Base-by-base conservation (phyloP, 1,140 invertebrate species). In the Rhizoglyphus robini region DNA sequence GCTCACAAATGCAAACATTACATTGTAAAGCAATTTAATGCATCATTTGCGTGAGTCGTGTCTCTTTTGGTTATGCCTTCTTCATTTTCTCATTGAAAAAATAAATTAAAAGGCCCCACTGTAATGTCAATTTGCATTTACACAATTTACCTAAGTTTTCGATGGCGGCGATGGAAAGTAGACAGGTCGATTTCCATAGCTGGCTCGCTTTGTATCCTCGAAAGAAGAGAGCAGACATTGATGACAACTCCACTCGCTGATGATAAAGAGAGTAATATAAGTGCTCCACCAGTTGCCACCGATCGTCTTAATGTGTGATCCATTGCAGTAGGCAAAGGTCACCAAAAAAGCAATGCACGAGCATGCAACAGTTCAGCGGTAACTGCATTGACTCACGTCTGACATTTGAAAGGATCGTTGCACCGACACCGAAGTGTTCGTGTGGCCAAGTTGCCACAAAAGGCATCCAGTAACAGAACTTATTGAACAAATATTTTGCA, bases 81-180 rank as follows among this genome's bases (percentile, higher is more conserved):
- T 59, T 59, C 25, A 59, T 59, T 32, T 59, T 49, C 57, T 59
- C 57, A 13, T 27, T 59, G 27, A n/a, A 32, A 32, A 60, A 60
- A 60, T 29, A 32, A 60, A 60, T 60, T 15, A 60, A 60, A 27
- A n/a, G n/a, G n/a, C n/a, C n/a, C n/a, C n/a, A n/a, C n/a, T n/a
- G 30, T 41, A 60, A 32, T 60, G 58, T 60, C 3, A 60, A 60
- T 60, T n/a, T n/a, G n/a, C n/a, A n/a, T n/a, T n/a, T n/a, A n/a
- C n/a, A n/a, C n/a, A n/a, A 60, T 60, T 60, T 41, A 60, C 58
- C 3, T 27, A 60, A 60, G 58, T 60, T 30, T 60, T 38, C 58
- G 48, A 51, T 51, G 47, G 25, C 25, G 47, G 47, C 47, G 47
- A 49, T 49, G 47, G 5, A 11, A 51, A 18, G 18, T 18, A 41